Base-by-base conservation (phyloP, 2,888 invertebrate species). In the Molanna angustata region DNA sequence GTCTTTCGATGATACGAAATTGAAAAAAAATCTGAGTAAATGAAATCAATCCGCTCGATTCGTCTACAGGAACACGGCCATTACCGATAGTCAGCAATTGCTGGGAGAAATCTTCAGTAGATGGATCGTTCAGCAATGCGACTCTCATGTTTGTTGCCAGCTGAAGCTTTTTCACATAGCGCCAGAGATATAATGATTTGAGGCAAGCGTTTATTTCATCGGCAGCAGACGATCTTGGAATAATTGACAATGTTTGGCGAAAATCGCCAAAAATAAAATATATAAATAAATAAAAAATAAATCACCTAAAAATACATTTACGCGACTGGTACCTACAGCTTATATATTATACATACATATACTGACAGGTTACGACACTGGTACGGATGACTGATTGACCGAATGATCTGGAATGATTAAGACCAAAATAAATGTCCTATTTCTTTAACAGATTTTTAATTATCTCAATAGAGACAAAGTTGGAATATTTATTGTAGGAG, bases 21-120 rank as follows among this genome's bases (percentile, higher is more conserved):
- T 64, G 49, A 65, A 66, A 44, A n/a, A 68, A 65, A 63, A 64
- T 64, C 1, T 4, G n/a, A 17, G 63, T 62, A 62, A 67, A 65
- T 61, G 60, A 63, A 49, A 66, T 67, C 31, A 64, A 65, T 63
- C 64, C 62, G 59, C 57, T 65, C 56, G 60, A 63, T 60, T 64
- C 59, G 44, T 64, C 62, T 51, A 63, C 60, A 61, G 61, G 60
- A 18, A 64, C 56, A 27, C 33, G 61, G 43, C 64, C 64, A 64
- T 66, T 64, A 61, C 64, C 64, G 60, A 65, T 65, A 64, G 57
- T 63, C 62, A 66, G 62, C 59, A 66, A 65, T 64, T 65, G 64
- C 61, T 64, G 41, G 1, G 63, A 63, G 60, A 66, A 65, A 61
- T 63, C 59, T 61, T 64, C 61, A 61, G 62, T 63, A 61, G 61